Conservation (phyloP, 1,140 invertebrate genomes). For the Drosophila tropicalis region DNA sequence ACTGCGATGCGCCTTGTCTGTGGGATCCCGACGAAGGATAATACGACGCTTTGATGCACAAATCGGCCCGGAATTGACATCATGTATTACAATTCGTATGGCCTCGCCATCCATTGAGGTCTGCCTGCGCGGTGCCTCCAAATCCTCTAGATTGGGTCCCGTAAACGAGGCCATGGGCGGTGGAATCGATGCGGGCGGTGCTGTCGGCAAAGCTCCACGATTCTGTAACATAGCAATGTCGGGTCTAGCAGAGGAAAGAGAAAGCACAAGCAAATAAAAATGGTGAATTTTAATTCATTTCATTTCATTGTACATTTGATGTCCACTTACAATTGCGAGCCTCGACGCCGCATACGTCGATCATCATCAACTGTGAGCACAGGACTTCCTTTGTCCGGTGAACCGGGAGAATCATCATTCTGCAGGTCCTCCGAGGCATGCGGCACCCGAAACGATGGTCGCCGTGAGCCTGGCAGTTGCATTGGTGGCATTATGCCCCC, state of each 20-base stretch:
- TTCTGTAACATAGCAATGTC: slow-evolving; percentile 89
- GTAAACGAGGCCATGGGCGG: slow-evolving; percentile 84
- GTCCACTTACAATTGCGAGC: slow-evolving; percentile 90
- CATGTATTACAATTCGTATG: slow-evolving; percentile 96
- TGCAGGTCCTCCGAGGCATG: slow-evolving; percentile 84
- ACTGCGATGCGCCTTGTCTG: slow-evolving; percentile 94
- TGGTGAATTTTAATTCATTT: neutral
- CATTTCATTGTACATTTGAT: neutral
- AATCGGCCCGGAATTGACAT: slow-evolving; percentile 90
- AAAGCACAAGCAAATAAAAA: neutral
- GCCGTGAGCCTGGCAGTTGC: slow-evolving; percentile 83
- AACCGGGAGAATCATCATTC: slow-evolving; percentile 85
- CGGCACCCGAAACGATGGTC: slow-evolving; percentile 88
- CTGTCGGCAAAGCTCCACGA: slow-evolving; percentile 84
- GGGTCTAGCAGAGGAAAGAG: slow-evolving; percentile 84
- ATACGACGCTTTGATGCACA: slow-evolving; percentile 89
- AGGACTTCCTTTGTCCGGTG: slow-evolving; percentile 82
- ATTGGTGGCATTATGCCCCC: slow-evolving; percentile 75
- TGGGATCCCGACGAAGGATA: slow-evolving; percentile 89
- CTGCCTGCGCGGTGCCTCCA: slow-evolving; percentile 87
- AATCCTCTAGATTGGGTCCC: slow-evolving; percentile 85
- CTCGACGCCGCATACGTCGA: slow-evolving; percentile 88
- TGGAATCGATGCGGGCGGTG: slow-evolving; percentile 84
- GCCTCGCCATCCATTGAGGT: slow-evolving; percentile 94
- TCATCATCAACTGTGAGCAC: slow-evolving; percentile 88